Evolutionary conservation across 1,140 invertebrate species (phyloP).

Genomic region (honey bee (Apis mellifera)): DNA sequence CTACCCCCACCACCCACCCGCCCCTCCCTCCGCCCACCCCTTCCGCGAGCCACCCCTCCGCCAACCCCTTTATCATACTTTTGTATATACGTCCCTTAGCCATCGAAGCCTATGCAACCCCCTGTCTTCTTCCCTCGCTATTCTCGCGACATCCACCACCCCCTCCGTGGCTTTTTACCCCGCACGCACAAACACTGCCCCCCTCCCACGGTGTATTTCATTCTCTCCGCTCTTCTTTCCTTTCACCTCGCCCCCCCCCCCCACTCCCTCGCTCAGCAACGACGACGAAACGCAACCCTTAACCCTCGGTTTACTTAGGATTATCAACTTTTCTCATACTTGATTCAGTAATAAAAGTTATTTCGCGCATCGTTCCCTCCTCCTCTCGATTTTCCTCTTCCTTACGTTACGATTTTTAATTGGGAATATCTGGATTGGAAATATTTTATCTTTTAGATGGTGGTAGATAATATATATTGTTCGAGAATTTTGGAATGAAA

Average conservation of each 20-base stretch:
- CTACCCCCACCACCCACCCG: constrained; percentile 42
- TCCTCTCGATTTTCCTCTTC: too few relatives aligned
- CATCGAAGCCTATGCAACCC: constrained; percentile 57
- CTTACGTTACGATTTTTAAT: too few relatives aligned
- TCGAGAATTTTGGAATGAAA: not conserved
- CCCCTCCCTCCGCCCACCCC: constrained; percentile 25
- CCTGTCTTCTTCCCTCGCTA: constrained; percentile 35
- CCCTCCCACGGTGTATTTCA: not conserved
- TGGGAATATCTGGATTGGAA: too few relatives aligned
- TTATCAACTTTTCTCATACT: constrained; percentile 50
- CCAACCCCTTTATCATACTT: constrained; percentile 64
- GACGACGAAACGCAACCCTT: constrained; percentile 30
- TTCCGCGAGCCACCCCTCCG: constrained; percentile 55
- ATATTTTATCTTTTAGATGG: too few relatives aligned
- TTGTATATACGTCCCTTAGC: constrained; percentile 59
- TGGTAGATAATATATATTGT: too few relatives aligned
- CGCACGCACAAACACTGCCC: constrained; percentile 40
- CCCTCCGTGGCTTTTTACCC: not conserved
- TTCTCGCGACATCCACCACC: constrained; percentile 39
- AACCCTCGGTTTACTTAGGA: constrained; percentile 51
- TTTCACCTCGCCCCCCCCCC: too few relatives aligned
- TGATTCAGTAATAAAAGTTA: constrained; percentile 53
- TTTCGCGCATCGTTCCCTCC: constrained; percentile 32
- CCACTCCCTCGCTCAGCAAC: not conserved
- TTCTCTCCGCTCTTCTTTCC: not conserved